Evolutionary conservation across 2,888 invertebrate species (phyloP).

Genomic region (Archaeoteleia sp.): DNA sequence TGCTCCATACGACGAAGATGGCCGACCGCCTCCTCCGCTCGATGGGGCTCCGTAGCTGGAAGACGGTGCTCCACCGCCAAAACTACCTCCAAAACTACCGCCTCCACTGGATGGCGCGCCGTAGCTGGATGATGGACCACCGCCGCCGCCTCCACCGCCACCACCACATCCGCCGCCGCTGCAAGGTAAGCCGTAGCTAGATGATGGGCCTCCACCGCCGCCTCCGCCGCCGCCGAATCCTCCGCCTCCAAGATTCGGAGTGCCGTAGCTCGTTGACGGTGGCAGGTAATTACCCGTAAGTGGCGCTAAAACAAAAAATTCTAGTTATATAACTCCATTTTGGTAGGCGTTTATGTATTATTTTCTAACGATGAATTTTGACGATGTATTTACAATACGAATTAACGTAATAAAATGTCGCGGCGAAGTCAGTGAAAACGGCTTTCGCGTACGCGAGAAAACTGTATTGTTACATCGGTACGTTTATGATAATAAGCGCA

Average conservation of each 20-base stretch:
- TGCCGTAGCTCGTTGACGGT: conserved; percentile 77
- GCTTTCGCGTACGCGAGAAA: too few species aligned
- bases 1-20: conserved; percentile 57
- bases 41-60: conserved; percentile 65
- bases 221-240: too few species aligned
- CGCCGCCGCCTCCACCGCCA: too few species aligned
- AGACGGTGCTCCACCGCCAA: conserved; percentile 65
- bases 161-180: too few species aligned
- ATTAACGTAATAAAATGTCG: background rate
- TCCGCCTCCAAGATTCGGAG: conserved; percentile 68
- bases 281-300: conserved; percentile 79
- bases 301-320: conserved; percentile 75
- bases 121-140: conserved; percentile 61
- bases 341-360: too few species aligned
- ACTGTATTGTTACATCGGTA: conserved; percentile 19
- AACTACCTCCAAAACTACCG: conserved; percentile 65
- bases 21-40: conserved; percentile 50
- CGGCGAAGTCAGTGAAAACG: background rate
- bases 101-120: conserved; percentile 67
- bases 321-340: conserved; percentile 7
- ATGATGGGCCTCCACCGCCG: too few species aligned
- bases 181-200: too few species aligned
- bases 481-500: conserved; percentile 29
- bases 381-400: too few species aligned
- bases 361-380: too few species aligned